Base-by-base conservation (phyloP, 2,888 invertebrate species). In the Plebejus anna region DNA sequence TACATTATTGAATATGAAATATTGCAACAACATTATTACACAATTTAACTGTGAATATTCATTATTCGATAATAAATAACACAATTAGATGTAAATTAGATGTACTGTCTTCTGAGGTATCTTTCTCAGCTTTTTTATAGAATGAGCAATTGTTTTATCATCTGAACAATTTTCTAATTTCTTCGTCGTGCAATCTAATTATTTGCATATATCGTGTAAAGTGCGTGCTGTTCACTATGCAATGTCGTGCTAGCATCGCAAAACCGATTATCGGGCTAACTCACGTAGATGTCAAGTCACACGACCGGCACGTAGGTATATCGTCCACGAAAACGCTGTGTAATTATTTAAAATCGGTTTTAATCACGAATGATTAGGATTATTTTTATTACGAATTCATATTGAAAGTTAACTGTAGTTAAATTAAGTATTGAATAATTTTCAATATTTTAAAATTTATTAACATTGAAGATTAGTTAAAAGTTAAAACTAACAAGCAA, bases 271-370 rank as follows among this genome's bases (percentile, higher is more conserved):
- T 79, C 70, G 59, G 47, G 77, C 75, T 76, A 75, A 80, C 75
- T 81, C 82, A 81, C 82, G 81, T 81, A 79, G 72, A 75, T 76
- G 36, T 57, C 70, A 70, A 76, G 70, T 57, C 38, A 72, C 57
- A 42, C 59, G 38, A 42, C 42, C 71, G 59, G 71, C 76, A 76
- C 76, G 76, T 32, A 32, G 22, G 22, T 70, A 70, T 59, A 77
- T 77, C 61, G 77, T 71, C 59, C 72, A 72, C 57, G 55, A 22
- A 47, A 76, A 76, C 42, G 76, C 76, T 76, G 71, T 28, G 71
- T 59, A 47, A 76, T 36, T 76, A 76, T 36, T 76, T 22, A 6
- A 22, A 55, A 61, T 51, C n/a, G 42, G 38, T 61, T 75, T 66
- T 36, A 66, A 66, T 66, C 66, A 36, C 66, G 36, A 66, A 66